Base-by-base conservation (phyloP, 2,797 vertebrate species). In the Hyperoplus immaculatus region DNA sequence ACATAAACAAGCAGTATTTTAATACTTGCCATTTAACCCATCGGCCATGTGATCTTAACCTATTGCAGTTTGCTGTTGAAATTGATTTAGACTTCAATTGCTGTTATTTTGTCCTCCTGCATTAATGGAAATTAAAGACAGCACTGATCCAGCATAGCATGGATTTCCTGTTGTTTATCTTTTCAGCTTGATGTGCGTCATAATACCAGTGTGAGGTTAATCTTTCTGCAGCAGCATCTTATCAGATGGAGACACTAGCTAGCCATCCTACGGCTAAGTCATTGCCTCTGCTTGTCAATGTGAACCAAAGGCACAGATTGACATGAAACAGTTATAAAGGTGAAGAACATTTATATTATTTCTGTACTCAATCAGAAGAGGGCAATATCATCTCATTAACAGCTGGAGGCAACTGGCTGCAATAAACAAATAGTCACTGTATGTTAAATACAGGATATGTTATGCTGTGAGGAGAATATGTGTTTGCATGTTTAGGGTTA, bases 141-240 rank as follows among this genome's bases (percentile, higher is more conserved):
- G 59, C 54, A 62, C 29, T 82, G 59, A 77, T 79, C 68, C 53
- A 59, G 45, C 46, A 57, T 43, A 50, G 61, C 71, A 75, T 72
- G n/a, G 42, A 67, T 78, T 85, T 76, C 56, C 76, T 73, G 74
- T 72, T 80, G 80, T 72, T 87, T 68, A 63, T 87, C 86, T 84
- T 88, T 78, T 42, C 68, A 82, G 43, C 43, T 16, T 12, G 36
- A 65, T 78, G 88, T 93, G 90, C 92, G 90, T 93, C 91, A 93
- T 81, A 71, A 66, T 68, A 75, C 41, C 69, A 56, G 83, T 47
- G 66, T 77, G 87, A 81, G 81, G 39, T 78, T 69, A 78, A 83
- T 80, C 82, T 82, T 56, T 72, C 78, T 82, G 82, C 82, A 86
- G 73, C 36, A 75, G 45, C 65, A 74, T 78, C 73, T 60, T 38